phyloP scores from a whole-genome alignment of 2,797 vertebrate species.

The Salmo trutta region DNA sequence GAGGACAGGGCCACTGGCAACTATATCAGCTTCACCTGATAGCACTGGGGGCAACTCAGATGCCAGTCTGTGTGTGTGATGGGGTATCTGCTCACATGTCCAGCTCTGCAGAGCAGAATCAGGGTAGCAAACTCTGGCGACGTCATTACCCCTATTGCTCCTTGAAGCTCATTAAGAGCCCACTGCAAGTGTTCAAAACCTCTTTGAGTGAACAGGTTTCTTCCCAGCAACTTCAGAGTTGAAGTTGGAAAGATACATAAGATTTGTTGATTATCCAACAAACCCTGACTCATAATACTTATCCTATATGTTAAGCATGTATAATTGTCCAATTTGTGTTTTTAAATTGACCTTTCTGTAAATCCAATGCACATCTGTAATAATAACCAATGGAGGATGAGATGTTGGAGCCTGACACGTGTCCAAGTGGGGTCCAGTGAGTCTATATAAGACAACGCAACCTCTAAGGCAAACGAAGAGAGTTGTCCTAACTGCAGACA shows the following conservation, averaged over 20 bases:
- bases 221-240: not conserved
- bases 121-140: not conserved
- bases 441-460: not conserved
- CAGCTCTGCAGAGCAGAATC: not conserved
- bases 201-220: not conserved
- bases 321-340: too few species aligned
- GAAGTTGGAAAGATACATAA: not conserved
- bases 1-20: constrained; percentile 67
- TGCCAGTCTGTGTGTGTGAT: not conserved
- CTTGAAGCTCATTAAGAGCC: not conserved
- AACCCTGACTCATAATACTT: not conserved
- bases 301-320: too few species aligned
- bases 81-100: not conserved
- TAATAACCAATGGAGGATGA: too few species aligned
- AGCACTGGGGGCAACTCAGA: constrained; percentile 57
- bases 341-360: too few species aligned
- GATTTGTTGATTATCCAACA: not conserved
- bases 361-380: too few species aligned
- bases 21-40: constrained; percentile 19
- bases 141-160: not conserved
- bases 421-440: not conserved
- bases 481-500: not conserved
- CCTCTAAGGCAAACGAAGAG: not conserved
- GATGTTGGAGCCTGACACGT: too few species aligned
- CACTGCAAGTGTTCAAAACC: not conserved